Evolutionary conservation across 2,888 invertebrate species (phyloP).

Genomic region (Cartodere bifasciata): DNA sequence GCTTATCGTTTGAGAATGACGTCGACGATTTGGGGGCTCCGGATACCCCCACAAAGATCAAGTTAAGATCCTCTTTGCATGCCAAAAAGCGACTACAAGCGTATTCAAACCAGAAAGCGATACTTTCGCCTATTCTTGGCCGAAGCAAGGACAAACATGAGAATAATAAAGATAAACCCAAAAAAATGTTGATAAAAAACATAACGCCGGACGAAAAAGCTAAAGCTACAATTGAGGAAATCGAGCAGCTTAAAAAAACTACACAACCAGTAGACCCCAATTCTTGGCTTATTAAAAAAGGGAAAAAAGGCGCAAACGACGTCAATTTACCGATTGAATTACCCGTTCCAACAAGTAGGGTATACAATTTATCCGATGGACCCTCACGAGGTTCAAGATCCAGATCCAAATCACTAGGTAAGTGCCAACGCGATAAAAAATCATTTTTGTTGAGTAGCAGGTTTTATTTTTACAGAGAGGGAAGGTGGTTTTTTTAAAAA

Average conservation of each 20-base stretch:
- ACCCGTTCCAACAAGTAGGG: too few relatives aligned
- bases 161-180: constrained; percentile 4
- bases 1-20: too few relatives aligned
- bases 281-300: too few relatives aligned
- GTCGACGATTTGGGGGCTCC: too few relatives aligned
- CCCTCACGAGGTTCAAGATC: constrained; percentile 3
- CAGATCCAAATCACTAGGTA: constrained; percentile 13
- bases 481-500: constrained; percentile 9
- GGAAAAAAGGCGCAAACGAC: too few relatives aligned
- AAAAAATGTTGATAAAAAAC: constrained; percentile 1
- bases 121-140: background rate
- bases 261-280: too few relatives aligned
- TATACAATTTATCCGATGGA: too few relatives aligned
- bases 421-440: background rate
- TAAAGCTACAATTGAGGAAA: constrained; percentile 30
- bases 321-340: too few relatives aligned
- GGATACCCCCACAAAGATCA: too few relatives aligned
- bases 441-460: background rate
- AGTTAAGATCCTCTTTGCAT: too few relatives aligned
- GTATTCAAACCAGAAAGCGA: constrained; percentile 21
- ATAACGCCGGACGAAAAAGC: constrained; percentile 23
- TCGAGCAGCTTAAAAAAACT: constrained; percentile 27
- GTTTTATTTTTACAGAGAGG: background rate
- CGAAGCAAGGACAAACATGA: background rate
- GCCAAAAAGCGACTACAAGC: constrained; percentile 31